Percentiles rank a stretch among this genome's conserved stretches.
These are phyloP conservation scores for Leptopilina myrica DNA, from an alignment of 2,888 invertebrate species.

Conservation along the genomic window DNA sequence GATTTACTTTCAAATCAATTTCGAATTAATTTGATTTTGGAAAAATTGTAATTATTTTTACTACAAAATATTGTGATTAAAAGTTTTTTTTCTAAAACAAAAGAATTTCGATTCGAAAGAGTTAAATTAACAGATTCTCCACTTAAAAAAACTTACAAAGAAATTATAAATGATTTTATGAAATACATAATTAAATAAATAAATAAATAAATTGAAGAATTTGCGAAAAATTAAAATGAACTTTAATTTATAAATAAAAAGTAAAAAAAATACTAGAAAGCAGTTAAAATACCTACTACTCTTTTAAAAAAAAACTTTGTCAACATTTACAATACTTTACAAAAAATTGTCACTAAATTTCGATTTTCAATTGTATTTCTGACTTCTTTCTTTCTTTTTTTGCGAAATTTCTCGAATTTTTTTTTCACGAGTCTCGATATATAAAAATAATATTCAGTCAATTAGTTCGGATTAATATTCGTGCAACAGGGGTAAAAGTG, in stretches of 20 bases:
- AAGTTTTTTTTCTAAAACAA: no score
- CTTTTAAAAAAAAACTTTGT: not conserved
- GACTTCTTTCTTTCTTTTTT: not conserved
- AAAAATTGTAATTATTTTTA: no score
- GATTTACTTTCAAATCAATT: no score
- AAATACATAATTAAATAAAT: not conserved
- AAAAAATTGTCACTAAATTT: not conserved
- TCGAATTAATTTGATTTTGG: no score
- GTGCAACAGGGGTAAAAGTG: slow-evolving; percentile 61
- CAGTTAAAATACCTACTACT: not conserved
- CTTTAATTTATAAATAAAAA: not conserved
- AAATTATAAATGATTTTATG: no score
- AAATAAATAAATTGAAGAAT: not conserved
- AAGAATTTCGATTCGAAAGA: no score
- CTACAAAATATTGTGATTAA: no score
- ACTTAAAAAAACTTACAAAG: no score
- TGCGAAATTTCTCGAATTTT: slow-evolving; percentile 8
- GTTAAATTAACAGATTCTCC: no score
- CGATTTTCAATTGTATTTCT: slow-evolving; percentile 5
- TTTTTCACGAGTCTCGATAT: slow-evolving; percentile 58
- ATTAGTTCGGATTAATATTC: slow-evolving; percentile 72
- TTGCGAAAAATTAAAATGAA: not conserved
- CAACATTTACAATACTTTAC: no score
- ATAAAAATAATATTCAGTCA: slow-evolving; percentile 75
- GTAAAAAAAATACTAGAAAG: not conserved